Evolutionary conservation across 2,113 vertebrate genomes (phyloP).

Genomic region (Rhynchomys soricoides): DNA sequence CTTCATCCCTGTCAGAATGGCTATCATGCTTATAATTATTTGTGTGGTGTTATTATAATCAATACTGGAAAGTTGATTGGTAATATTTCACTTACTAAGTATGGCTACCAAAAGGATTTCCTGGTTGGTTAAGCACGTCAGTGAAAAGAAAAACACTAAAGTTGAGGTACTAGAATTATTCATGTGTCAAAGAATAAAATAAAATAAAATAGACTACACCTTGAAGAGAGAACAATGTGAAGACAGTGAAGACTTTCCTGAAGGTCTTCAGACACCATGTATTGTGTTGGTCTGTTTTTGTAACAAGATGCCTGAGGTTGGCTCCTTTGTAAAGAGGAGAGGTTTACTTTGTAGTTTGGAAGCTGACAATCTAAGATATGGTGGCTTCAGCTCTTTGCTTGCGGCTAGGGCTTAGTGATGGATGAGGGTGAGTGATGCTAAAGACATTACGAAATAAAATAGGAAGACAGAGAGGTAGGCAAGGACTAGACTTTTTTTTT

Average conservation of each 20-base stretch:
- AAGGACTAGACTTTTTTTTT: not conserved
- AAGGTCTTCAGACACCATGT: not conserved
- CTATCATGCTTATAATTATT: not conserved
- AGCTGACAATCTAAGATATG: not conserved
- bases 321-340: not conserved
- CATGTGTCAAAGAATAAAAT: constrained; percentile 14
- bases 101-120: constrained; percentile 7
- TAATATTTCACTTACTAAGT: not conserved
- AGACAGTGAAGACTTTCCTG: not conserved
- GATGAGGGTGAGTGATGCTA: not conserved
- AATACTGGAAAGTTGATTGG: not conserved
- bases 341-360: not conserved
- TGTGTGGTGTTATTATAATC: not conserved
- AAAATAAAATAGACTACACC: not conserved
- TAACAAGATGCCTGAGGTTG: not conserved
- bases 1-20: not conserved
- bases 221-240: not conserved
- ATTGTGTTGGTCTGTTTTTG: not conserved
- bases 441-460: not conserved
- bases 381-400: not conserved
- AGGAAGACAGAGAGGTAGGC: not conserved
- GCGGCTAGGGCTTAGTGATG: not conserved
- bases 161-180: not conserved
- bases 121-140: constrained; percentile 2
- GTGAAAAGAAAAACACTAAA: not conserved